Evolutionary conservation across 1,140 invertebrate species (phyloP).

Genomic region (Chironomus striatipennis): DNA sequence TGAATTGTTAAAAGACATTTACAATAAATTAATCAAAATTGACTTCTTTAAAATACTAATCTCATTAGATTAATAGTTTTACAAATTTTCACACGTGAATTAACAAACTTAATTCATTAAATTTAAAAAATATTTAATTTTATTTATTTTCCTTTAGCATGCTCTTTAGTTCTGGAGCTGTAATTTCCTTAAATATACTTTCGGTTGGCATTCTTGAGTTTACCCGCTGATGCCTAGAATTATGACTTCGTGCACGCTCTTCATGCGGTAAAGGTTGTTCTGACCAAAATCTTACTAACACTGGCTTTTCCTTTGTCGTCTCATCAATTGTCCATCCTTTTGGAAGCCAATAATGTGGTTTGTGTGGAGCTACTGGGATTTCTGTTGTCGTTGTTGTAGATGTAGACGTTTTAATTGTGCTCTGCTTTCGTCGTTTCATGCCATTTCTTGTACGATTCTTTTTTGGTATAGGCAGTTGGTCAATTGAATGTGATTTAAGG

Average conservation of each 20-base stretch:
- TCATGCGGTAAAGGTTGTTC: background rate
- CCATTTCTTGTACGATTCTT: background rate
- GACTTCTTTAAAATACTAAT: too few species aligned
- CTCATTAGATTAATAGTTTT: too few species aligned
- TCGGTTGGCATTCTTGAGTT: slow-evolving; percentile 6
- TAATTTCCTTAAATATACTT: background rate
- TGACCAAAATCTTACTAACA: background rate
- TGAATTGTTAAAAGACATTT: too few species aligned
- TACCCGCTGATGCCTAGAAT: background rate
- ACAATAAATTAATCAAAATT: too few species aligned
- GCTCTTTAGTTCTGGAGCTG: background rate
- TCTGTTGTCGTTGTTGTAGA: background rate
- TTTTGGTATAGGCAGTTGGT: background rate
- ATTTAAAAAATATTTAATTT: too few species aligned
- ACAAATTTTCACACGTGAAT: too few species aligned
- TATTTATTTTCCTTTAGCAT: background rate
- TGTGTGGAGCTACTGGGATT: background rate
- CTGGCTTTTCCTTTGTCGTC: slow-evolving; percentile 7
- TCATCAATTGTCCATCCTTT: slow-evolving; percentile 18
- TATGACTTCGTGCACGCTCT: slow-evolving; percentile 10
- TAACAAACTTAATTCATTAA: too few species aligned
- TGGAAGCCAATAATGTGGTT: slow-evolving; percentile 5
- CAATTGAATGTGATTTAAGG: background rate
- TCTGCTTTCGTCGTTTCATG: background rate
- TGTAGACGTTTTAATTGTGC: background rate